These are phyloP conservation scores for Drosophila bifasciata DNA, from an alignment of 1,140 invertebrate genomes.

Conservation along the genomic window DNA sequence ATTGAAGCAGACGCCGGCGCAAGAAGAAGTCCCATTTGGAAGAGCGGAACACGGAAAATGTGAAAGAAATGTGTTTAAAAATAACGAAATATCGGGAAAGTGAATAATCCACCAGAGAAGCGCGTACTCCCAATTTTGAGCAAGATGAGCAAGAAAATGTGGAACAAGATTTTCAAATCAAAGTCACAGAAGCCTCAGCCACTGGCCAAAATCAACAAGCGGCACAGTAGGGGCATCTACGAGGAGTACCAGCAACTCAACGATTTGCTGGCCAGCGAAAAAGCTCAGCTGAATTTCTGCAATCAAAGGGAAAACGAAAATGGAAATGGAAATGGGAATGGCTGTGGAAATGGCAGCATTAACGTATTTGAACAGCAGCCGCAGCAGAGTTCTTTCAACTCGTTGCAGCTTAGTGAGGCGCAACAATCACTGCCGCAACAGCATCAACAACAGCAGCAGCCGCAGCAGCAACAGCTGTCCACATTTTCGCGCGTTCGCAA, in stretches of 20 bases:
- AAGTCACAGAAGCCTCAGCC: conserved; percentile 69
- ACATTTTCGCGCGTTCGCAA: conserved; percentile 82
- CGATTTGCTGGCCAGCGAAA: conserved; percentile 56
- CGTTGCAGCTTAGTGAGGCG: conserved; percentile 63
- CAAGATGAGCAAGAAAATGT: conserved; percentile 83
- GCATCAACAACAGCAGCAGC: conserved; percentile 28
- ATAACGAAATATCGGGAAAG: conserved; percentile 24
- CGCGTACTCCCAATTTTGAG: background rate
- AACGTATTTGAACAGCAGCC: conserved; percentile 71
- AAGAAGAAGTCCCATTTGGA: conserved; percentile 29
- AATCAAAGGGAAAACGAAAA: conserved; percentile 64
- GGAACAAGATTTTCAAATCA: conserved; percentile 82
- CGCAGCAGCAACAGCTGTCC: conserved; percentile 66
- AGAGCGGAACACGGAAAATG: background rate
- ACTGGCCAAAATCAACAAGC: conserved; percentile 70
- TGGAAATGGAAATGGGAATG: conserved; percentile 40
- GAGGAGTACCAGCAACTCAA: conserved; percentile 80
- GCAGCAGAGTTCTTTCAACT: conserved; percentile 77
- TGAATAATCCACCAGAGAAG: conserved; percentile 12
- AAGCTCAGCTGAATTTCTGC: conserved; percentile 26
- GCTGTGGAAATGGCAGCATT: conserved; percentile 36
- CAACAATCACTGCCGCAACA: conserved; percentile 46
- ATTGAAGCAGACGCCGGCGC: conserved; percentile 53
- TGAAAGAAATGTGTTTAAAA: conserved; percentile 40
- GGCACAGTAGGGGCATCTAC: conserved; percentile 72